Conservation (phyloP, 2,113 vertebrate genomes). For the Apteryx owenii region DNA sequence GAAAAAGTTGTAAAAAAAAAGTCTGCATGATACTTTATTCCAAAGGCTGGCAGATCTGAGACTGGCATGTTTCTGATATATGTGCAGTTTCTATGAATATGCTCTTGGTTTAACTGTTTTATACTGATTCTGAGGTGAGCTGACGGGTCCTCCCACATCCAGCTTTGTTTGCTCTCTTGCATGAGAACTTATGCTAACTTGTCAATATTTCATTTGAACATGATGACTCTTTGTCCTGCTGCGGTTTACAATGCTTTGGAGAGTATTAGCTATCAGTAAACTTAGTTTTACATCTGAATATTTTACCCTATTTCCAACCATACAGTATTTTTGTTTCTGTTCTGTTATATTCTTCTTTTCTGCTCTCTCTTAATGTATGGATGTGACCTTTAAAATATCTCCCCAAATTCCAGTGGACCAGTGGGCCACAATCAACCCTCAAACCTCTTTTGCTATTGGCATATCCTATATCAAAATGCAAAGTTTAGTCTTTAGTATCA, state of each 20-base stretch:
- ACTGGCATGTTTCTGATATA: not conserved
- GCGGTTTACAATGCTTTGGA: not conserved
- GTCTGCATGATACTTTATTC: not conserved
- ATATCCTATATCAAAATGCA: not conserved
- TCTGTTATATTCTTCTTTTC: not conserved
- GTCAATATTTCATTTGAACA: not conserved
- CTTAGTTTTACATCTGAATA: not conserved
- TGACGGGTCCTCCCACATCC: not conserved
- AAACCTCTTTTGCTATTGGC: not conserved
- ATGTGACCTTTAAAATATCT: not conserved
- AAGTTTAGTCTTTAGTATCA: not conserved
- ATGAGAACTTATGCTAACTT: not conserved
- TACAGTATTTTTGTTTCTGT: not conserved
- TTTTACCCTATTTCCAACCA: not conserved
- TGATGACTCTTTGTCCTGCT: not conserved
- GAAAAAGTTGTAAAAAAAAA: not conserved
- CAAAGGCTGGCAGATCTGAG: not conserved
- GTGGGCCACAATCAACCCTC: not conserved
- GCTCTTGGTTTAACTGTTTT: not conserved
- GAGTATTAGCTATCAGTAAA: not conserved
- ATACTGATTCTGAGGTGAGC: not conserved
- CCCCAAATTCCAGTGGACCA: not conserved
- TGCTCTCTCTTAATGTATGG: not conserved
- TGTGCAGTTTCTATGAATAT: not conserved
- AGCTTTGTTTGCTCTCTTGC: not conserved